Evolutionary conservation across 2,797 vertebrate species (phyloP).

Genomic region (Choloepus didactylus): DNA sequence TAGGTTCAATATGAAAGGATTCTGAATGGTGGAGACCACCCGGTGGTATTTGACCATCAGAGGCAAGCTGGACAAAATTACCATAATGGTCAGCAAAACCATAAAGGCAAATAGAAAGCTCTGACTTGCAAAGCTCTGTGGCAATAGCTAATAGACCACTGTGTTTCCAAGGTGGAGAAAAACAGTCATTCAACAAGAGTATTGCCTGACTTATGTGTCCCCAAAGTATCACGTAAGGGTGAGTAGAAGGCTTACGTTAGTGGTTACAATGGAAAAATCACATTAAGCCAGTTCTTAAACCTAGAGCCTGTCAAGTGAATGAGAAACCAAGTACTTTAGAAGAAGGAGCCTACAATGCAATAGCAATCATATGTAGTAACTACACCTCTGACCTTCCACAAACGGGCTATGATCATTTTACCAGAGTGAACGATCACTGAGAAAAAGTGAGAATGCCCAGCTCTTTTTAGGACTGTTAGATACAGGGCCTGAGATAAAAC

Average conservation of each 20-base stretch:
- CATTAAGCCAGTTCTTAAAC: not conserved
- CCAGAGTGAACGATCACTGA: not conserved
- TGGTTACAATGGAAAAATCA: not conserved
- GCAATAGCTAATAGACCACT: not conserved
- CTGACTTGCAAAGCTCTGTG: not conserved
- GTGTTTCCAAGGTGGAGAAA: not conserved
- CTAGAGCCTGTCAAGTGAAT: not conserved
- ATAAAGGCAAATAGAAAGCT: not conserved
- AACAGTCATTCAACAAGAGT: not conserved
- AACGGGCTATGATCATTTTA: not conserved
- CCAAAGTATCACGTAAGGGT: not conserved
- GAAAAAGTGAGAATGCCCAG: not conserved
- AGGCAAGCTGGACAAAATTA: not conserved
- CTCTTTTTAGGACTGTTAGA: not conserved
- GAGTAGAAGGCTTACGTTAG: not conserved
- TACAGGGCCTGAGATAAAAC: not conserved
- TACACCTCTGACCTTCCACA: not conserved
- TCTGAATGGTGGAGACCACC: not conserved
- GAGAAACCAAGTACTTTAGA: not conserved
- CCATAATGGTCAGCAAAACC: not conserved
- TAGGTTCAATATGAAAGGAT: not conserved
- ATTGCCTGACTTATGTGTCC: not conserved
- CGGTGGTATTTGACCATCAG: not conserved
- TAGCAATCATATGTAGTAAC: not conserved
- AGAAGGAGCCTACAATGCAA: not conserved